These are phyloP conservation scores for Micronycteris hirsuta DNA, from an alignment of 2,113 vertebrate genomes.

Conservation along the genomic window DNA sequence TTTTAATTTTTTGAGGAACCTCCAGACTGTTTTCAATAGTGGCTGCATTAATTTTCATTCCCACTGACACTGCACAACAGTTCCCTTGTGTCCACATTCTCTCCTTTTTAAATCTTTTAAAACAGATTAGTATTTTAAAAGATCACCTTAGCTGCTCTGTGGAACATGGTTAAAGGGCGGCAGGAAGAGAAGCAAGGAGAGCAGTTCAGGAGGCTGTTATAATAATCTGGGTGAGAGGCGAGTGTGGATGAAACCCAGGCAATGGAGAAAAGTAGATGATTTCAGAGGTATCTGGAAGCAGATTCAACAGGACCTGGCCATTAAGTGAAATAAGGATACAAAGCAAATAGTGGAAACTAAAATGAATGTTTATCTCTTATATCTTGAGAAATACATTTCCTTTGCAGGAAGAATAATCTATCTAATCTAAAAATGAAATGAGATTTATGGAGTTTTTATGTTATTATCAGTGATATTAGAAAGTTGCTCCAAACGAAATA, in stretches of 20 bases:
- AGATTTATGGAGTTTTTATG: not conserved
- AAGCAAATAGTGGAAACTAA: not conserved
- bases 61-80: not conserved
- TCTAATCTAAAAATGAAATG: not conserved
- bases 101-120: not conserved
- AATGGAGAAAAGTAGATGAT: not conserved
- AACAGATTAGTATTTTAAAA: not conserved
- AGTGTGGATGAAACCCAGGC: not conserved
- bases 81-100: not conserved
- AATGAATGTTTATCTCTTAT: not conserved
- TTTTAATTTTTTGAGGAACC: not conserved
- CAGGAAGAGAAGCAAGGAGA: not conserved
- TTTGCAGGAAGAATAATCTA: not conserved
- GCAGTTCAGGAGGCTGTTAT: not conserved
- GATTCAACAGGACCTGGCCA: not conserved
- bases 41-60: not conserved
- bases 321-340: not conserved
- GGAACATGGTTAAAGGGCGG: not conserved
- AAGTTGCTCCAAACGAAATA: not conserved
- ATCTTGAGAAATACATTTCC: conserved; percentile 26
- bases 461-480: not conserved
- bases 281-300: not conserved
- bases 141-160: not conserved
- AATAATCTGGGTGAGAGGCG: not conserved
- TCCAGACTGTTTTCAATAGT: not conserved